A percentile compares a stretch with the other conserved stretches of the same genome.
phyloP scores from a whole-genome alignment of 1,140 invertebrate species.

The Mercenaria mercenaria region DNA sequence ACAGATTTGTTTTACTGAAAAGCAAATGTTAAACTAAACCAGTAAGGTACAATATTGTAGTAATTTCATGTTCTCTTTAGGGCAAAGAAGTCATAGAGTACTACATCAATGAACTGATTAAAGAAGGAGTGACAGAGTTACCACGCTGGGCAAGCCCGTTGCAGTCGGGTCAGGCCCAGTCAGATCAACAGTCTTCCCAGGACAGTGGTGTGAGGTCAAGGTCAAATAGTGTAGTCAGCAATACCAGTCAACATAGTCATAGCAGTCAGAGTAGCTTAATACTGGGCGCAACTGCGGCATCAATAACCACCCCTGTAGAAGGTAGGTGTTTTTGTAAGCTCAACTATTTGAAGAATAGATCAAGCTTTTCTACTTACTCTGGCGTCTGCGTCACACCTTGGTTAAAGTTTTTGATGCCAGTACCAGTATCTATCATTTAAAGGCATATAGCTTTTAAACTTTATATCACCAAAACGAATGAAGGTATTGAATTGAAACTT shows the following conservation, averaged over 20 bases:
- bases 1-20: too few species aligned
- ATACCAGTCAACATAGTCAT: constrained; percentile 75
- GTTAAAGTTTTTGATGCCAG: too few species aligned
- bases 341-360: too few species aligned
- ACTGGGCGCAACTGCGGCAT: constrained; percentile 82
- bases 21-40: too few species aligned
- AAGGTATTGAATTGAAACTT: too few species aligned
- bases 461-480: too few species aligned
- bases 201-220: constrained; percentile 81
- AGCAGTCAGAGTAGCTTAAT: constrained; percentile 78
- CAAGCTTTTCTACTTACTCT: too few species aligned
- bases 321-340: too few species aligned
- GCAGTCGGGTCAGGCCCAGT: constrained; percentile 9
- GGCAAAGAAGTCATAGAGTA: constrained; percentile 98
- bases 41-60: too few species aligned
- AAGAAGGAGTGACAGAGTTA: constrained; percentile 92
- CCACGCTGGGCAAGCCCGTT: constrained; percentile 84
- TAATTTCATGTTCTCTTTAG: constrained; percentile 85
- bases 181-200: constrained; percentile 76
- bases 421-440: too few species aligned
- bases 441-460: too few species aligned
- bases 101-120: constrained; percentile 93
- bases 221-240: constrained; percentile 77
- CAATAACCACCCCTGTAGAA: constrained; percentile 64
- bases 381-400: too few species aligned